phyloP scores from a whole-genome alignment of 1,140 invertebrate species.

The Heliconius himera region DNA sequence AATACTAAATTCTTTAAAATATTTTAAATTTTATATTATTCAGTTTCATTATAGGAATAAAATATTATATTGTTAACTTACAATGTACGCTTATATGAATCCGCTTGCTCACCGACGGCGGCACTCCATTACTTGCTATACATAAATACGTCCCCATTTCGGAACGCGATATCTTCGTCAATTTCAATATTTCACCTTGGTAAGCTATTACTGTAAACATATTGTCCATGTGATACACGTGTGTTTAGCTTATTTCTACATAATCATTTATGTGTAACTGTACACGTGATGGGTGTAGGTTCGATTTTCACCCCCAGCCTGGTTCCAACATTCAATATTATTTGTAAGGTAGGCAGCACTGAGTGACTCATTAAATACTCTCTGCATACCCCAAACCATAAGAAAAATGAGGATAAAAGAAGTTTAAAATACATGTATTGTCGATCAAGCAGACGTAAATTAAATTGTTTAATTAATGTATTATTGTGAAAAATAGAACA shows the following conservation, averaged over 20 bases:
- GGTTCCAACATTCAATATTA: too few relatives aligned
- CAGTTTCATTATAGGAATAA: background rate
- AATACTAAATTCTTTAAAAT: background rate
- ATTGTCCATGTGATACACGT: background rate
- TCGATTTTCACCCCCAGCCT: background rate
- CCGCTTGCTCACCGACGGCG: conserved; percentile 91
- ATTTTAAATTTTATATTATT: background rate
- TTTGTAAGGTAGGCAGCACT: too few relatives aligned
- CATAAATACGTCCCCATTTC: conserved; percentile 95
- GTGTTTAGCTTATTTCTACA: background rate
- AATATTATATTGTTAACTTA: conserved; percentile 82
- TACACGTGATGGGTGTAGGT: background rate
- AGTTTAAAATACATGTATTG: background rate
- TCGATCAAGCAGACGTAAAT: background rate
- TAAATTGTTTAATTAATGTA: background rate
- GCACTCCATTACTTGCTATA: conserved; percentile 90
- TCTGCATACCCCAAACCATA: background rate
- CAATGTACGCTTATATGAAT: conserved; percentile 92
- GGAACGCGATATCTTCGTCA: conserved; percentile 91
- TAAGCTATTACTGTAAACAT: conserved; percentile 83
- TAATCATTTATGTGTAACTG: background rate
- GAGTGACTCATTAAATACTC: background rate
- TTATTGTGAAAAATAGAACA: background rate
- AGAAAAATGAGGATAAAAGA: background rate
- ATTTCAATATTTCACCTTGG: conserved; percentile 88